Conservation (phyloP, 2,113 vertebrate genomes). For the Accipiter cooperii region DNA sequence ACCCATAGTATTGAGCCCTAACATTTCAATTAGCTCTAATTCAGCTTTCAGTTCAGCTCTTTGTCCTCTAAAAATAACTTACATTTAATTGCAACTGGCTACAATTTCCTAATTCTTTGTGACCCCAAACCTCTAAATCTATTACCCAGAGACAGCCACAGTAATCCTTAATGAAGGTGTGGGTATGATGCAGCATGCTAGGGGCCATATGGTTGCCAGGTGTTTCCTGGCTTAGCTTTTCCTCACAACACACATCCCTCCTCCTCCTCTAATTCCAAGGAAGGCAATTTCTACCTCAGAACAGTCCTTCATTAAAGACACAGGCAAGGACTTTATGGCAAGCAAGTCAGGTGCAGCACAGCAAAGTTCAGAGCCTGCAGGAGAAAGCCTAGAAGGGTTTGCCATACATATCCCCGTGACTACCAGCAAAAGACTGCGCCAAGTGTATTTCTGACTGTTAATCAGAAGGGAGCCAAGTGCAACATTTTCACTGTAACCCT, state of each 20-base stretch:
- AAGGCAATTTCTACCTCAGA: neutral
- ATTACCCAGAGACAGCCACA: slow-evolving; percentile 37
- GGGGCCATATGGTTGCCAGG: slow-evolving; percentile 46
- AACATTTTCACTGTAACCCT: neutral
- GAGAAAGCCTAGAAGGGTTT: neutral
- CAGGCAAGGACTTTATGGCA: neutral
- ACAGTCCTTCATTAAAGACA: slow-evolving; percentile 3
- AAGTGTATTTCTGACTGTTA: neutral
- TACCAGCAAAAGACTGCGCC: neutral
- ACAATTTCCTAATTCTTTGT: slow-evolving; percentile 54
- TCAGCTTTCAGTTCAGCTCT: neutral
- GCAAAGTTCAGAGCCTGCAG: neutral
- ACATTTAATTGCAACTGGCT: slow-evolving; percentile 13
- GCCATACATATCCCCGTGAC: neutral
- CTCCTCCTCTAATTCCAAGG: slow-evolving; percentile 17
- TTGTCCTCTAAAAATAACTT: slow-evolving; percentile 43
- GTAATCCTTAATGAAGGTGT: slow-evolving; percentile 56
- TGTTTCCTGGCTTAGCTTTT: slow-evolving; percentile 49
- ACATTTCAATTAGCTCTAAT: neutral
- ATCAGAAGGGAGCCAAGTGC: neutral
- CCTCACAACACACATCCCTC: neutral
- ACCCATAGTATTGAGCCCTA: neutral
- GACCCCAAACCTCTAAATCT: slow-evolving; percentile 49
- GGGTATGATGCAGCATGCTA: neutral
- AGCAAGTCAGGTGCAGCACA: neutral